A percentile compares a stretch with the other conserved stretches of the same genome.
Evolutionary conservation across 2,797 vertebrate species (phyloP).

Genomic region (Anguilla pacifica): DNA sequence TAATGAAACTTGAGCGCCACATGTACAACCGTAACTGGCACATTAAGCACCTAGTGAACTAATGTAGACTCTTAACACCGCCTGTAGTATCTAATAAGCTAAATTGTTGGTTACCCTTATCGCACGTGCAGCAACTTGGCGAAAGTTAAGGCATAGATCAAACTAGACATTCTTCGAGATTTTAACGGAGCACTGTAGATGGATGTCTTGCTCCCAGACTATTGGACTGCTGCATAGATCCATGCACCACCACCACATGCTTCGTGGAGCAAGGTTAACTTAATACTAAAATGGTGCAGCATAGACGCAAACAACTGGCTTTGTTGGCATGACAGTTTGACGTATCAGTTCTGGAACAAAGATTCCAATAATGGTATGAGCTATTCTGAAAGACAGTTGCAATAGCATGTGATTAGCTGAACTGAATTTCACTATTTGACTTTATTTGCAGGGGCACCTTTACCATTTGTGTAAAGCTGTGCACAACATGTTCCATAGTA

Average conservation of each 20-base stretch:
- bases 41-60: background rate
- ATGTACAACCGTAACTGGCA: background rate
- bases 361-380: background rate
- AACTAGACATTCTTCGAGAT: background rate
- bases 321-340: too few relatives aligned
- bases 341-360: too few relatives aligned
- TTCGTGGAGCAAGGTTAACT: too few relatives aligned
- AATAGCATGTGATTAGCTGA: background rate
- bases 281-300: too few relatives aligned
- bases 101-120: too few relatives aligned
- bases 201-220: background rate
- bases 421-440: background rate
- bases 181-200: background rate
- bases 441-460: background rate
- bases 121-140: too few relatives aligned
- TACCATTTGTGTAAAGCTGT: background rate
- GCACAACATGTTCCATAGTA: background rate
- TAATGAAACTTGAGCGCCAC: background rate
- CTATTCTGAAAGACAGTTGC: background rate
- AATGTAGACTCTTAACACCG: background rate
- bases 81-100: too few relatives aligned
- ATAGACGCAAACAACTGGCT: too few relatives aligned
- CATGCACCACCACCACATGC: too few relatives aligned
- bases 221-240: too few relatives aligned
- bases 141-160: too few relatives aligned